phyloP scores from a whole-genome alignment of 2,888 invertebrate species.

The Rhopalosiphum nymphaeae region DNA sequence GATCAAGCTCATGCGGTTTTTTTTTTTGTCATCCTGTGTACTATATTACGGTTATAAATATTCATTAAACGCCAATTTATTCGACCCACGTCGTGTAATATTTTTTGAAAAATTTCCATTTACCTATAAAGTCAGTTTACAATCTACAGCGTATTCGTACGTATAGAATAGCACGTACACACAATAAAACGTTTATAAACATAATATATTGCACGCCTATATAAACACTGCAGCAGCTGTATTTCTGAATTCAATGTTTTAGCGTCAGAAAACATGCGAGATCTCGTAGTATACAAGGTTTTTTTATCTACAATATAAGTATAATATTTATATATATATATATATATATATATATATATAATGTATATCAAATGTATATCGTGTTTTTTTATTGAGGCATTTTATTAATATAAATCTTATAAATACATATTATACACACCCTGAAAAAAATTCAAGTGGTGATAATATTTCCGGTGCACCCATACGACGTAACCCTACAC shows the following conservation, averaged over 20 bases:
- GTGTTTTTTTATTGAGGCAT: neutral
- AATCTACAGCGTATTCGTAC: neutral
- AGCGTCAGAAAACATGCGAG: neutral
- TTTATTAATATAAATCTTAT: constrained; percentile 35
- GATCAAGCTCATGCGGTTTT: neutral
- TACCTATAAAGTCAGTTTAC: constrained; percentile 43
- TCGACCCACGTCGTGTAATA: constrained; percentile 51
- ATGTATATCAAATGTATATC: neutral
- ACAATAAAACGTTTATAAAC: constrained; percentile 4
- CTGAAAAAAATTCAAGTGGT: constrained; percentile 8
- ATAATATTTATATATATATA: neutral
- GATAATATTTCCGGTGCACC: constrained; percentile 44
- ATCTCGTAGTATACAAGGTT: constrained; percentile 14
- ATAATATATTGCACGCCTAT: constrained; percentile 41
- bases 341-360: neutral
- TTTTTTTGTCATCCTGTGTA: constrained; percentile 4
- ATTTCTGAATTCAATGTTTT: constrained; percentile 8
- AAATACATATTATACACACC: neutral
- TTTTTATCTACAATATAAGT: neutral
- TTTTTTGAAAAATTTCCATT: constrained; percentile 49
- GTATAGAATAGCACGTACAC: constrained; percentile 1
- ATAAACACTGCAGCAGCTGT: constrained; percentile 11
- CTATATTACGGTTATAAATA: constrained; percentile 51
- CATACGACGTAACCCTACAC: constrained; percentile 44
- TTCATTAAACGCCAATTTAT: constrained; percentile 55